Conservation (phyloP, 53 echinoderm and acorn worm species). For the Echinarachnius parma region DNA sequence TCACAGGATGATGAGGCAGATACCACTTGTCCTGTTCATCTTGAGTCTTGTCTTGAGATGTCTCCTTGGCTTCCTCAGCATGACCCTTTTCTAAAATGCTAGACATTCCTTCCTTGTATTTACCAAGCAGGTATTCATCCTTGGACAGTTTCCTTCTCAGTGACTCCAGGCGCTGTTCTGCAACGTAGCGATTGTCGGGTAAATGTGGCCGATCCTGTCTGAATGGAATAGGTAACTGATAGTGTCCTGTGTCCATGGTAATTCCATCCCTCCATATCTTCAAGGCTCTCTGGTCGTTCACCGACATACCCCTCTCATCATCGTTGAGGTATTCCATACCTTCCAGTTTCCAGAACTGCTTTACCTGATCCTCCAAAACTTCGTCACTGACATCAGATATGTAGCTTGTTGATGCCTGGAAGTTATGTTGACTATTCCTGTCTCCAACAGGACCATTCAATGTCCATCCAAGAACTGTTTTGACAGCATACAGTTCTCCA, state of each 20-base stretch:
- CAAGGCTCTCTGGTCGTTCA: conserved; percentile 9
- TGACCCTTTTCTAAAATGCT: conserved; percentile 2
- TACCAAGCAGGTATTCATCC: neutral
- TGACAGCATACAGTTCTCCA: conserved; percentile 41
- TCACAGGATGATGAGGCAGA: conserved; percentile 1
- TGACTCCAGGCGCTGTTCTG: conserved; percentile 15
- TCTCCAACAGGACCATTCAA: conserved; percentile 54
- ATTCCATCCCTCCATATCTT: conserved; percentile 9
- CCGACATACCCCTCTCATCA: conserved; percentile 12
- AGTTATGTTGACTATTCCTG: neutral
- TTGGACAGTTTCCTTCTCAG: conserved; percentile 20
- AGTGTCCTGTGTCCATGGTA: neutral
- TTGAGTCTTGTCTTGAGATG: neutral
- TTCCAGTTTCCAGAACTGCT: conserved; percentile 16
- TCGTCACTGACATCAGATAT: neutral
- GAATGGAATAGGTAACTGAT: conserved; percentile 27
- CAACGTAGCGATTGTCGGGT: neutral
- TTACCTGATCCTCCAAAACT: neutral
- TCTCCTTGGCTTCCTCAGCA: conserved; percentile 5
- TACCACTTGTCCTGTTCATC: conserved; percentile 8
- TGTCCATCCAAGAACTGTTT: conserved; percentile 53
- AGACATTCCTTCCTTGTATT: conserved; percentile 30
- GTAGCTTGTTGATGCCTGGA: conserved; percentile 4
- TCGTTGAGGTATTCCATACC: conserved; percentile 19
- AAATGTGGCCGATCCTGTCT: neutral